Conservation (phyloP, 2,888 invertebrate genomes). For the Caenorhabditis sp. region DNA sequence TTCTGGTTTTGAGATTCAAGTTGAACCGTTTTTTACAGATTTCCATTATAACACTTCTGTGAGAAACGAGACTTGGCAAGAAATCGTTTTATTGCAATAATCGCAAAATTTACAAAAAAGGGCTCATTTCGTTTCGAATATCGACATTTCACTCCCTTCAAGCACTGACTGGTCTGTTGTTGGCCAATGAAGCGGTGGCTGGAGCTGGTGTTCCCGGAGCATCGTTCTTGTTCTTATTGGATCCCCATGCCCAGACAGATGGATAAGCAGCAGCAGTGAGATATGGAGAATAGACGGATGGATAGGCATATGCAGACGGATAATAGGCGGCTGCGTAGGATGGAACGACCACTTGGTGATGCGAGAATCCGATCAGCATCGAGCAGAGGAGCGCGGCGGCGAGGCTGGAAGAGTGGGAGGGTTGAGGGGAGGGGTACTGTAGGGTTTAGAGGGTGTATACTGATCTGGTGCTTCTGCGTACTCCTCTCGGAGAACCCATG, state of each 20-base stretch:
- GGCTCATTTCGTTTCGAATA: not conserved
- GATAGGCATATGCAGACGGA: conserved; percentile 54
- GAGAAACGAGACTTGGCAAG: conserved; percentile 6
- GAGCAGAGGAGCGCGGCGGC: conserved; percentile 40
- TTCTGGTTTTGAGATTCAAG: too few relatives aligned
- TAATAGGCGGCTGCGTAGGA: conserved; percentile 49
- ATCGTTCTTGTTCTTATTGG: conserved; percentile 53
- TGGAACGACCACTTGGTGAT: conserved; percentile 47
- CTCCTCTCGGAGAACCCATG: too few relatives aligned
- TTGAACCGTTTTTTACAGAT: too few relatives aligned
- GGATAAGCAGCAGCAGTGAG: conserved; percentile 52
- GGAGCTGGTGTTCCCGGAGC: not conserved
- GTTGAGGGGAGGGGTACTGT: not conserved
- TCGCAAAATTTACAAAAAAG: conserved; percentile 22
- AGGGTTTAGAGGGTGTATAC: too few relatives aligned
- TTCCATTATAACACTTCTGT: too few relatives aligned
- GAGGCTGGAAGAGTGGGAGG: conserved; percentile 17
- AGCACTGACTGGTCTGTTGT: conserved; percentile 33
- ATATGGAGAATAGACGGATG: conserved; percentile 56
- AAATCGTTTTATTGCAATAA: conserved; percentile 12
- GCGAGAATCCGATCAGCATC: conserved; percentile 44
- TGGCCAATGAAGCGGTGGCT: conserved; percentile 22
- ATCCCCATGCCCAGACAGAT: conserved; percentile 54
- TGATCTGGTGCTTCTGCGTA: too few relatives aligned
- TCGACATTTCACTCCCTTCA: conserved; percentile 7